Percentiles rank a stretch among this genome's conserved stretches.
Evolutionary conservation across 2,888 invertebrate genomes (phyloP).

Genomic region (Tridacna crocea): DNA sequence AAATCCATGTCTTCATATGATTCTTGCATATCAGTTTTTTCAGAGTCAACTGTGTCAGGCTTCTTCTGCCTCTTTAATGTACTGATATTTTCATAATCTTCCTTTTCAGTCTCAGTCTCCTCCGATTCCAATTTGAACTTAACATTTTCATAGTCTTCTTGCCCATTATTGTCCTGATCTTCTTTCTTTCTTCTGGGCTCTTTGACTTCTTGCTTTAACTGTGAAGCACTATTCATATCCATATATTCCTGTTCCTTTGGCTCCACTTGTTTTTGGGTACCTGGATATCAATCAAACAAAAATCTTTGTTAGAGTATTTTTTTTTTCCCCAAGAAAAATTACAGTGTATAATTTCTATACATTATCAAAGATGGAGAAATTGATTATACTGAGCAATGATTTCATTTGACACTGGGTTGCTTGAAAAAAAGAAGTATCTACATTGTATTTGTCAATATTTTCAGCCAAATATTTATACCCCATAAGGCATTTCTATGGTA

Average conservation of each 20-base stretch:
- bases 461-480: too few relatives aligned
- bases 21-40: not conserved
- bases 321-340: not conserved
- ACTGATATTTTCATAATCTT: slow-evolving; percentile 28
- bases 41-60: not conserved
- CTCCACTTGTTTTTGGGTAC: not conserved
- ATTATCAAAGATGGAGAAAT: not conserved
- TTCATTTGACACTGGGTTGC: not conserved
- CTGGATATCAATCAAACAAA: not conserved
- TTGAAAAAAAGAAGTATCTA: too few relatives aligned
- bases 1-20: not conserved
- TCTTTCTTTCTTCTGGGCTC: not conserved
- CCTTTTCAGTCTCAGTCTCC: not conserved
- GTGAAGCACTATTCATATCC: not conserved
- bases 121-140: not conserved
- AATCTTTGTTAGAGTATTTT: too few relatives aligned
- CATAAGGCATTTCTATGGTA: too few relatives aligned
- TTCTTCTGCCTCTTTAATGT: not conserved
- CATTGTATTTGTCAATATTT: too few relatives aligned
- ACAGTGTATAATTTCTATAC: not conserved
- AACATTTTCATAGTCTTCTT: slow-evolving; percentile 36
- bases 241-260: slow-evolving; percentile 1
- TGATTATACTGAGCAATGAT: not conserved
- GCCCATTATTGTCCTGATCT: not conserved
- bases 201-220: too few relatives aligned